Base-by-base conservation (phyloP, 1,140 invertebrate genomes). In the Scaptomyza montana region DNA sequence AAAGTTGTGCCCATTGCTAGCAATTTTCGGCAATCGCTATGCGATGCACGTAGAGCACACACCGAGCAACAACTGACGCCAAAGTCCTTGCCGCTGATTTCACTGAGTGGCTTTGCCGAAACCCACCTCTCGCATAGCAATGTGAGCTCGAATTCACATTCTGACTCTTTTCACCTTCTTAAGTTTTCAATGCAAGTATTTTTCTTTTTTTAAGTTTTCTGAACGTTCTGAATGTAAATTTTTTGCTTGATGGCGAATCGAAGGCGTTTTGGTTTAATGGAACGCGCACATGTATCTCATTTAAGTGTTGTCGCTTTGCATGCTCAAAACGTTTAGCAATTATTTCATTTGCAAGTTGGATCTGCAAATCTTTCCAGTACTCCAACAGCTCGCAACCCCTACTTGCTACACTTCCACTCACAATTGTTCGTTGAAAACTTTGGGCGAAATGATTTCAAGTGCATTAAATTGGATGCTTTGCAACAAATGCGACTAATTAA, bases 401-500 rank as follows among this genome's bases (percentile, higher is more conserved):
- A 5, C 30, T 33, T 33, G 30, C 30, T 6, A 33, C 30, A 21
- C 41, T 33, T 25, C n/a, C 30, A 39, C 63, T 66, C 55, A 47
- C 51, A 25, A 61, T 55, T 65, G 71, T 74, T 78, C 33, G 60
- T 64, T 36, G 45, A 30, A 87, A 86, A 86, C 39, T 78, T 81
- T 87, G 28, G 64, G 64, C 56, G 16, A 82, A 87, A 89, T 87
- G 65, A 89, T 89, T 87, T 87, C 84, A 70, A 87, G 82, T 87
- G 82, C 82, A 87, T 87, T 89, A 87, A 87, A 87, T 87, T 80
- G 82, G 75, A 74, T 76, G 82, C 78, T 80, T 73, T 72, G 78
- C 82, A 87, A 87, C 82, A 87, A 87, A 87, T 82, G 82, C 76
- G 65, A 87, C 82, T 87, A 87, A 87, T 89, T 87, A 87, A 87